phyloP scores from a whole-genome alignment of 1,140 invertebrate species.

The Bombus waltoni region DNA sequence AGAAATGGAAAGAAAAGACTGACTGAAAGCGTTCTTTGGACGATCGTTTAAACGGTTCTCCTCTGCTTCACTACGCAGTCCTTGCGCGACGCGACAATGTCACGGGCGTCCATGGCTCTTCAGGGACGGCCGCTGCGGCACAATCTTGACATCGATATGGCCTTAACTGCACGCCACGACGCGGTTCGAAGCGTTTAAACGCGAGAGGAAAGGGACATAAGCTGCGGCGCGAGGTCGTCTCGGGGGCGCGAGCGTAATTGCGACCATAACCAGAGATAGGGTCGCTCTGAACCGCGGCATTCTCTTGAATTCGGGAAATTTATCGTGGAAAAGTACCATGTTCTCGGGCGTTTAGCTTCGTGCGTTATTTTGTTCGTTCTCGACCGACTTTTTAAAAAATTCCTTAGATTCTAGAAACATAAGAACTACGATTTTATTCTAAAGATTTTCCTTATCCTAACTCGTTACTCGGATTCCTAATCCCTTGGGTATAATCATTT shows the following conservation, averaged over 20 bases:
- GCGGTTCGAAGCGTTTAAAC: constrained; percentile 11
- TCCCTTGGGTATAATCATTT: too few species aligned
- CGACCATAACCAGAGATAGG: constrained; percentile 7
- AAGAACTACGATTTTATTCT: too few species aligned
- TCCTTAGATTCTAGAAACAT: too few species aligned
- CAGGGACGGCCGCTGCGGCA: constrained; percentile 67
- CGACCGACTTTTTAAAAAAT: too few species aligned
- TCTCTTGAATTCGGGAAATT: constrained; percentile 12
- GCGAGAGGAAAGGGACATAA: constrained; percentile 30
- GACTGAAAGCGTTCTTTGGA: neutral
- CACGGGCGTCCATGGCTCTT: constrained; percentile 70
- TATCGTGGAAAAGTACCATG: neutral
- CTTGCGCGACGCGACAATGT: constrained; percentile 78
- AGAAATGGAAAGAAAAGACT: neutral
- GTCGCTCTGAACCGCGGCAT: neutral
- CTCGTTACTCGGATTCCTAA: too few species aligned
- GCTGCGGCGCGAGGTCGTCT: constrained; percentile 49
- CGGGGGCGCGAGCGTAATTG: constrained; percentile 58
- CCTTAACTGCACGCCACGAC: constrained; percentile 36
- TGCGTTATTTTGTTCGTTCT: neutral
- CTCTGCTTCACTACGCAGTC: constrained; percentile 33
- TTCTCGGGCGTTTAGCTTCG: too few species aligned
- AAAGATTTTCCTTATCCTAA: too few species aligned
- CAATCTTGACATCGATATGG: constrained; percentile 76
- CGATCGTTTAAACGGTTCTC: constrained; percentile 9